A percentile compares a stretch with the other conserved stretches of the same genome.
These are phyloP conservation scores for Pectinophora gossypiella DNA, from an alignment of 1,140 invertebrate genomes.

Conservation along the genomic window DNA sequence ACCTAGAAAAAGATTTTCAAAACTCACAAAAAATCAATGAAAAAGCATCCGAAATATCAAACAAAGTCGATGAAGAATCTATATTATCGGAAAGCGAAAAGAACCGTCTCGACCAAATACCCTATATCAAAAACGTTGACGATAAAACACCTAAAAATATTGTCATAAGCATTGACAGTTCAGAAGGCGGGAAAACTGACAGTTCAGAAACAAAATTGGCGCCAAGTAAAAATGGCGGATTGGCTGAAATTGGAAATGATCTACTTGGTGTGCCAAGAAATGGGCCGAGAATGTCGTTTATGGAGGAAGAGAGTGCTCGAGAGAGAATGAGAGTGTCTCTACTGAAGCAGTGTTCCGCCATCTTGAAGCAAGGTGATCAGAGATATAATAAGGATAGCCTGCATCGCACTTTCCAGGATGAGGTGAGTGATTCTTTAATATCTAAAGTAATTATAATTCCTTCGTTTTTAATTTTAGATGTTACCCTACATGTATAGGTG, in stretches of 20 bases:
- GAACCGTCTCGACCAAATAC: background rate
- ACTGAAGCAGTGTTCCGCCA: slow-evolving; percentile 79
- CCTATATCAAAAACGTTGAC: background rate
- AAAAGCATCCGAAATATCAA: background rate
- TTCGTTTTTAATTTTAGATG: too few species aligned
- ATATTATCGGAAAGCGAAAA: background rate
- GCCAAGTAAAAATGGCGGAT: background rate
- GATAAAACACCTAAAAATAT: background rate
- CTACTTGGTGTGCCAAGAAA: slow-evolving; percentile 26
- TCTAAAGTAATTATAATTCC: too few species aligned
- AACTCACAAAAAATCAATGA: background rate
- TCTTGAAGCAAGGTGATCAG: slow-evolving; percentile 75
- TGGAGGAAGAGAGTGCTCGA: slow-evolving; percentile 80
- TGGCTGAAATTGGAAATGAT: too few species aligned
- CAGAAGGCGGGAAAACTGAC: background rate
- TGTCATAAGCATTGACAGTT: background rate
- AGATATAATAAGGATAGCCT: slow-evolving; percentile 79
- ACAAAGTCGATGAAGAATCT: background rate
- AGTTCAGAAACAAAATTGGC: background rate
- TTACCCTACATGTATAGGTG: too few species aligned
- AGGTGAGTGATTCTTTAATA: slow-evolving; percentile 73
- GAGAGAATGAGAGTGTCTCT: slow-evolving; percentile 76
- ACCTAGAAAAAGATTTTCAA: background rate
- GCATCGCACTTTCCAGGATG: slow-evolving; percentile 79
- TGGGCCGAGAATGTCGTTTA: slow-evolving; percentile 75